Evolutionary conservation across 2,888 invertebrate species (phyloP), one percentile per base, ranked within the genome.

Genomic region (Myopa tessellatipennis): DNA sequence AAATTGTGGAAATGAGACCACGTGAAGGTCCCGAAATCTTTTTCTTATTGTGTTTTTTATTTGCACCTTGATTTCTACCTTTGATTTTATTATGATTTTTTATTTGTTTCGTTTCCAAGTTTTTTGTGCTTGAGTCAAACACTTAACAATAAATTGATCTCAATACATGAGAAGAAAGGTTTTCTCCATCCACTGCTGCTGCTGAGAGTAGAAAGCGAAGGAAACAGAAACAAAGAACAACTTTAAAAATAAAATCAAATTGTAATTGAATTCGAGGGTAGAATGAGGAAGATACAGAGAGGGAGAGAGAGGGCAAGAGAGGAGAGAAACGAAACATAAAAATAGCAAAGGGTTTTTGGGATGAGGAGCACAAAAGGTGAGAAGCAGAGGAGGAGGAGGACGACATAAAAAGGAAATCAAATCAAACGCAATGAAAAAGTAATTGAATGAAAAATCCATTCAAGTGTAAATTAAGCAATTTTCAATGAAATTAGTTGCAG

Each of bases 381-480:
- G 58, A 58, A n/a, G 58, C 16, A 8, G 12, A 58, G 58, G 14
- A 52, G 52, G 14, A 52, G 52, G 63, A 65, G 18, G 36, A 71
- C 14, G 55, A 71, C n/a, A 45, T 12, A n/a, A 12, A 58, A 67
- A 67, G 38, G 36, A 38, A 67, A 74, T 67, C 67, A 74, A 55
- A 74, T 67, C 67, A 68, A 74, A 68, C 18, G 74, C 68, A 74
- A 67, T 68, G 74, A 74, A 67, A 74, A 67, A 18, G 74, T 67
- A 74, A 74, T 74, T 67, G 74, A 74, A 74, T 74, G 74, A 74
- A 68, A 74, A 74, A 55, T 58, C 67, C 74, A 68, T 74, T 74
- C 65, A 50, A 69, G 45, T 74, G 74, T 58, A 74, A 74, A 74
- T 68, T 74, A 74, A 74, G 55, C 74, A 55, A 74, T 74, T 74